These are phyloP conservation scores for Himalopsyche tibetana DNA, from an alignment of 2,888 invertebrate species.

Conservation along the genomic window DNA sequence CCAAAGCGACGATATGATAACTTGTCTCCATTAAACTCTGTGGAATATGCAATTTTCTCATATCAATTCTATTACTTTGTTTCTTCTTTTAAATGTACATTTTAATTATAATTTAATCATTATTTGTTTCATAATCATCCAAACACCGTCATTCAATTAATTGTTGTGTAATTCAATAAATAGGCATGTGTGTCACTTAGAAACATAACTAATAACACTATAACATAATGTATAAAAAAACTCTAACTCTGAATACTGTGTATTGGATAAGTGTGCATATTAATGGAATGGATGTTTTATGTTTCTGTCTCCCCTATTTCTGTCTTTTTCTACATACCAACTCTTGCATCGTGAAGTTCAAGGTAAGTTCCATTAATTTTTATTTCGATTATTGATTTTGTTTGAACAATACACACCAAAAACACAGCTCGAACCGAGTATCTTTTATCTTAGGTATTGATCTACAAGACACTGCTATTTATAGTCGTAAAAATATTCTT, in stretches of 20 bases:
- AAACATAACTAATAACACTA: background rate
- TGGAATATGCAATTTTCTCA: too few species aligned
- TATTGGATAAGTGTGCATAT: conserved; percentile 51
- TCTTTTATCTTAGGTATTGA: too few species aligned
- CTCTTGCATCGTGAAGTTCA: conserved; percentile 51
- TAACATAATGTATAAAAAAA: background rate
- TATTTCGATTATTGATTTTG: conserved; percentile 12
- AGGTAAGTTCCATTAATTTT: conserved; percentile 58
- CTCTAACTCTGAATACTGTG: conserved; percentile 28
- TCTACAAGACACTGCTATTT: too few species aligned
- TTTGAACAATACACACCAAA: background rate
- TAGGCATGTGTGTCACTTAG: conserved; percentile 28
- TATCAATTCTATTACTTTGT: too few species aligned
- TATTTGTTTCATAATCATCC: background rate
- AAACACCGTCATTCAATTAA: conserved; percentile 22
- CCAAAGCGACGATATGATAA: too few species aligned
- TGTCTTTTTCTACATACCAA: conserved; percentile 55
- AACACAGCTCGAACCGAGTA: background rate
- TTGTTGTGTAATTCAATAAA: background rate
- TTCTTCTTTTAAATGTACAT: too few species aligned
- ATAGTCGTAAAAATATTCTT: too few species aligned
- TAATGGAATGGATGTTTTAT: conserved; percentile 61
- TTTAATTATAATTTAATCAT: background rate
- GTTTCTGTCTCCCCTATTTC: conserved; percentile 54
- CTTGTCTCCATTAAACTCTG: too few species aligned